Evolutionary conservation across 2,888 invertebrate species (phyloP).

Genomic region (Amorpha juglandis): DNA sequence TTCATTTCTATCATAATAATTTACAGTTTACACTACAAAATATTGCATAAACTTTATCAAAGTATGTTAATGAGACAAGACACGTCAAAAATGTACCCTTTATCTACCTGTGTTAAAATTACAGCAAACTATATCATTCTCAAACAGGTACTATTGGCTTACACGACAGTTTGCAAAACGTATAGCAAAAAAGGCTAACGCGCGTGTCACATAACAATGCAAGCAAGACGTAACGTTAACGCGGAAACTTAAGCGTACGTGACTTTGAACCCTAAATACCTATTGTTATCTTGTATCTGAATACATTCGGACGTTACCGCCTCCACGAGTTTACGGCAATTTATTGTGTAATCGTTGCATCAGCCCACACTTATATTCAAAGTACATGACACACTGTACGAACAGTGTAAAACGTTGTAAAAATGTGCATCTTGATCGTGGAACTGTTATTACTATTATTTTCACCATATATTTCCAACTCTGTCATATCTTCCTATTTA

Average conservation of each 20-base stretch:
- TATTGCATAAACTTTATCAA: background rate
- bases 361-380: slow-evolving; percentile 26
- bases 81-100: background rate
- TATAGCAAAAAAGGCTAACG: slow-evolving; percentile 32
- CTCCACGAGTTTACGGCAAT: background rate
- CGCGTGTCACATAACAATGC: slow-evolving; percentile 47
- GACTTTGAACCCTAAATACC: slow-evolving; percentile 48
- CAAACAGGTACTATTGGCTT: background rate
- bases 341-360: slow-evolving; percentile 29
- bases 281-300: slow-evolving; percentile 40
- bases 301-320: slow-evolving; percentile 24
- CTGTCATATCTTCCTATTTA: too few species aligned
- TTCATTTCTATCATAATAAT: too few species aligned
- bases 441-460: background rate
- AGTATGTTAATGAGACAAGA: background rate
- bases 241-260: slow-evolving; percentile 57
- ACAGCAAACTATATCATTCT: background rate
- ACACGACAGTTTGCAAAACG: slow-evolving; percentile 28
- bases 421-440: slow-evolving; percentile 9
- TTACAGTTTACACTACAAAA: background rate
- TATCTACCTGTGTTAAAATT: background rate
- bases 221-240: slow-evolving; percentile 39
- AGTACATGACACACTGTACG: slow-evolving; percentile 8
- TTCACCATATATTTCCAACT: too few species aligned
- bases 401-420: slow-evolving; percentile 4